Evolutionary conservation across 2,113 vertebrate species (phyloP), one percentile per base, ranked within the genome.

Genomic region (Hystrix brachyura): DNA sequence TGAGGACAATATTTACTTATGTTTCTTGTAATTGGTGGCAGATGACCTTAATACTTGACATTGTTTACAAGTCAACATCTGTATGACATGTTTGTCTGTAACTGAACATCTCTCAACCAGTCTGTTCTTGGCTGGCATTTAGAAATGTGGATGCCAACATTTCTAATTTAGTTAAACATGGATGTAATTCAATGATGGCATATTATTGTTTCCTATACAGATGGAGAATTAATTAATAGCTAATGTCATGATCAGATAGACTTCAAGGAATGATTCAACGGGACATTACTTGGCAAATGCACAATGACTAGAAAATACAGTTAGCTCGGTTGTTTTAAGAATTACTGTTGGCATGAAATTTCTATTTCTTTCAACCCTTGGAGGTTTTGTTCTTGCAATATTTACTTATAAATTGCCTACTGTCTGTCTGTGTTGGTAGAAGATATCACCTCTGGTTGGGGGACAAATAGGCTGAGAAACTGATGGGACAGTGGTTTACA

Each of bases 191-290:
- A 62, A 72, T 88, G 57, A 57, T 38, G n/a, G 0, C 19, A 32
- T 92, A 65, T 84, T 32, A 60, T 38, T 93, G 11, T 87, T 96
- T 80, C 59, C 46, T 62, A 51, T 18, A n/a, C 25, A 92, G 76
- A 93, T 48, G 67, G 51, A 81, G 74, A 89, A 64, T 84, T 95
- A 87, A 81, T 90, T 87, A 38, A 59, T 55, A 60, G 34, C 59
- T 86, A 86, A 80, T 46, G 18, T 0, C 95, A 12, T 80, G 87
- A 83, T 85, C 87, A 90, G 51, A 91, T 27, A 62, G 60, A 79
- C 53, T 62, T 87, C 64, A 81, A 59, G 34, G 38, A 84, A 80
- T 97, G 84, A 93, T 94, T 96, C 81, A 84, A 25, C 15, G 29
- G 60, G 59, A 84, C 2, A 11, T 55, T 96, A 59, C 80, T 90